These are phyloP conservation scores for Monopterus albus DNA, from an alignment of 2,113 vertebrate species.

Conservation along the genomic window DNA sequence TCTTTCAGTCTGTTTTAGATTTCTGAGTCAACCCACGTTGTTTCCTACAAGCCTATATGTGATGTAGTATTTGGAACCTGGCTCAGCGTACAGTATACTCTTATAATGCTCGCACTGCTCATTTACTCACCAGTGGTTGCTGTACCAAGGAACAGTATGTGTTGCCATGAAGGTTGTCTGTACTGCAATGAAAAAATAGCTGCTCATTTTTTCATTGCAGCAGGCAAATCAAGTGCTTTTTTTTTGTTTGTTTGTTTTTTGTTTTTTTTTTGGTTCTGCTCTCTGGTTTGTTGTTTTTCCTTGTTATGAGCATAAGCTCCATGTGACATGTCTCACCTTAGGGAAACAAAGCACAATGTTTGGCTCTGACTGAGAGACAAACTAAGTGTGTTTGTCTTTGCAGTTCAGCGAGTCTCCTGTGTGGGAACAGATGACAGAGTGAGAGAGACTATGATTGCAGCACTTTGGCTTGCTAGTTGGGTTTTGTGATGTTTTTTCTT, in stretches of 20 bases:
- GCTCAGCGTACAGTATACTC: neutral
- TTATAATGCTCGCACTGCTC: neutral
- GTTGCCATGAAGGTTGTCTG: slow-evolving; percentile 6
- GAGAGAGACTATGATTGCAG: slow-evolving; percentile 36
- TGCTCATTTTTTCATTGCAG: slow-evolving; percentile 38
- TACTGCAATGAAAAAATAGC: neutral
- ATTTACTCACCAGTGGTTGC: neutral
- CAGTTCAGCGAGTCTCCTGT: slow-evolving; percentile 46
- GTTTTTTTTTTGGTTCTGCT: slow-evolving; percentile 57
- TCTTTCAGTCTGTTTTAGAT: no score
- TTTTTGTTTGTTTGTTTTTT: slow-evolving; percentile 56
- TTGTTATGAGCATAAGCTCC: slow-evolving; percentile 62
- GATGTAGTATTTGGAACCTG: neutral
- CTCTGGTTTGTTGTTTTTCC: slow-evolving; percentile 61
- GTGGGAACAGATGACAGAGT: slow-evolving; percentile 38
- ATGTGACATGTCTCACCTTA: slow-evolving; percentile 60
- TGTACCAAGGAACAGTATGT: slow-evolving; percentile 1
- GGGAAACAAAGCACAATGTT: slow-evolving; percentile 52
- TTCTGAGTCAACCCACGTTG: neutral
- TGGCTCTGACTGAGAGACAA: slow-evolving; percentile 56
- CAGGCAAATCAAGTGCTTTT: slow-evolving; percentile 38
- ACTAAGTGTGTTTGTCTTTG: slow-evolving; percentile 66
- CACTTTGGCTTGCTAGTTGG: slow-evolving; percentile 27
- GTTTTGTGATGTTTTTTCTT: neutral
- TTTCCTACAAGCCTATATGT: neutral